Evolutionary conservation across 1,140 invertebrate genomes (phyloP), one percentile per base, ranked within the genome.

Genomic region (Helicoverpa zea): DNA sequence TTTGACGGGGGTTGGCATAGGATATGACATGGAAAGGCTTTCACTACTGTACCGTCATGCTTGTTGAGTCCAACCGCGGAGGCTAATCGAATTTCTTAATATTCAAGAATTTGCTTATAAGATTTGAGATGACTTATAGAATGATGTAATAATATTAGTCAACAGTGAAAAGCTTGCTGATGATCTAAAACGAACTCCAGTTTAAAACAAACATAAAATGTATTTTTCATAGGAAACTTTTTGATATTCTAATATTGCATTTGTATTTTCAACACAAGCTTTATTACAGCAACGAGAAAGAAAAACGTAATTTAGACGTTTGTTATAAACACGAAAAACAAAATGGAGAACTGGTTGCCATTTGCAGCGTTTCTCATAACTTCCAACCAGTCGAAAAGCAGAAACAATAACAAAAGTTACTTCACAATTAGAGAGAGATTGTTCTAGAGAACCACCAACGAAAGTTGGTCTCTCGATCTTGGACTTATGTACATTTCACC

Each of bases 11-110:
- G 91, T 91, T 89, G 84, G 77, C 84, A 84, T 83, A 82, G 83
- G 79, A 84, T 77, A 84, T 89, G 91, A 91, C 91, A 92, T 81
- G 87, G 81, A 90, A 92, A 92, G 77, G 90, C 89, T 93, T 92
- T 93, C 89, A 84, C 14, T 76, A 43, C 29, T 61, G 43, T 73
- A 29, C 54, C 29, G 81, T 74, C 78, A 77, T 52, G 68, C 51
- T 79, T 79, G 68, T 74, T 63, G 52, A 18, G 43, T 61, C 12
- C 29, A 30, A 56, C 13, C 16, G 64, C 13, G 16, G 47, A 70
- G 64, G 29, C 47, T n/a, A 49, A 68, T 63, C 51, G 29, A 12
- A 9, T 9, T 51, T 51, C 3, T 51, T 49, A 51, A 10, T 10
- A 52, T 72, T 9, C 2, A 23, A 9, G 54, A 72, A n/a, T 16